phyloP scores from a whole-genome alignment of 1,140 invertebrate genomes.

The Pseudomyrmex cubaensis region DNA sequence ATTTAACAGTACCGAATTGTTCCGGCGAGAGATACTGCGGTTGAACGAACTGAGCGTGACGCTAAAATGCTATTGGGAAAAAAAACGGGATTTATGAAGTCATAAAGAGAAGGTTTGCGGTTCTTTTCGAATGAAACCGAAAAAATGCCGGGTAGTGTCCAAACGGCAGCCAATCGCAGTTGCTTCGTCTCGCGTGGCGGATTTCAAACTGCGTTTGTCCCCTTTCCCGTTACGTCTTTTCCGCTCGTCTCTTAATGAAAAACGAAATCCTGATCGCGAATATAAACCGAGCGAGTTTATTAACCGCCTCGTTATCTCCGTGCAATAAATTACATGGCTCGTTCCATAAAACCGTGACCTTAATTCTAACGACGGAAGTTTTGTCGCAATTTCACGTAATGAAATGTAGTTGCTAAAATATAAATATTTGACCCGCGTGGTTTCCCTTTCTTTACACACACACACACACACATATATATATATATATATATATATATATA shows the following conservation, averaged over 20 bases:
- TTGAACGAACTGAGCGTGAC: conserved; percentile 18
- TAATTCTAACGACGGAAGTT: conserved; percentile 4
- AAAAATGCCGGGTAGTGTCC: conserved; percentile 9
- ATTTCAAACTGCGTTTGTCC: conserved; percentile 69
- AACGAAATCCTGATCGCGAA: conserved; percentile 18
- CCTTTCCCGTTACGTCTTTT: conserved; percentile 75
- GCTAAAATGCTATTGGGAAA: conserved; percentile 30
- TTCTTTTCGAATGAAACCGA: conserved; percentile 55
- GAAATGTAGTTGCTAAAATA: background rate
- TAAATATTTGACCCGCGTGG: background rate
- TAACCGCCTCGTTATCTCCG: conserved; percentile 6
- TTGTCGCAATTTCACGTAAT: background rate
- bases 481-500: no score
- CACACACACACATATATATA: no score
- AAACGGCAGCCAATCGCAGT: background rate
- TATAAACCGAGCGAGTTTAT: background rate
- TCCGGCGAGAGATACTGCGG: conserved; percentile 4
- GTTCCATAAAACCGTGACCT: background rate
- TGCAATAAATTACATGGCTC: background rate
- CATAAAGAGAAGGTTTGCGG: conserved; percentile 65
- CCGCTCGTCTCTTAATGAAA: conserved; percentile 49
- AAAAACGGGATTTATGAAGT: conserved; percentile 61
- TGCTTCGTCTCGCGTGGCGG: conserved; percentile 63
- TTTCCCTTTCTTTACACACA: no score
- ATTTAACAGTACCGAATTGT: conserved; percentile 35